Conservation (phyloP, 2,888 invertebrate species). For the Euzophera pinguis region DNA sequence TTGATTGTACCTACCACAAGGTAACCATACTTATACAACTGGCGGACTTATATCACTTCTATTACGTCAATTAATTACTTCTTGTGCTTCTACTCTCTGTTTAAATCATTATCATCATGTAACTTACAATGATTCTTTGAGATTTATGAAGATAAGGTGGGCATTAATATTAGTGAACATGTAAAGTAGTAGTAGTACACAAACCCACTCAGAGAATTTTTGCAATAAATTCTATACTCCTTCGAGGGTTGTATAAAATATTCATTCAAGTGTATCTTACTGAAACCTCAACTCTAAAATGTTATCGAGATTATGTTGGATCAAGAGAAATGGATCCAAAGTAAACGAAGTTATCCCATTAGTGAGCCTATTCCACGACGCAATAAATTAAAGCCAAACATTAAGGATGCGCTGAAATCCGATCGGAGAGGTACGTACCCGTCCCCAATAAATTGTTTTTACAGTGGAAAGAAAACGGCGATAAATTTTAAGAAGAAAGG, state of each 20-base stretch:
- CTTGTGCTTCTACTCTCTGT: too few species aligned
- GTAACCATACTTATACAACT: too few species aligned
- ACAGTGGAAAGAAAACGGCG: conserved; percentile 27
- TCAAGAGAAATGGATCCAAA: conserved; percentile 27
- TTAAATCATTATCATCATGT: too few species aligned
- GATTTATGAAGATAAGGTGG: too few species aligned
- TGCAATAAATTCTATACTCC: too few species aligned
- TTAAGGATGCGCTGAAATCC: conserved; percentile 32
- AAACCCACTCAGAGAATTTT: too few species aligned
- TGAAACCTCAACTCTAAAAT: conserved; percentile 20
- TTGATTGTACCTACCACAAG: too few species aligned
- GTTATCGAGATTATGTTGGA: conserved; percentile 24
- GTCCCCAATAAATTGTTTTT: conserved; percentile 33
- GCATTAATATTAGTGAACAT: too few species aligned
- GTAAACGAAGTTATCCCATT: conserved; percentile 34
- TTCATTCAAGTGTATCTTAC: conserved; percentile 11
- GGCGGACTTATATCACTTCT: too few species aligned
- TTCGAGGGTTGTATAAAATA: background rate
- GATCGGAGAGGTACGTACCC: conserved; percentile 29
- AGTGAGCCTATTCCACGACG: conserved; percentile 35
- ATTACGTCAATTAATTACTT: too few species aligned
- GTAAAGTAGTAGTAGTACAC: too few species aligned
- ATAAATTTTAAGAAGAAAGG: conserved; percentile 19
- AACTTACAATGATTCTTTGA: too few species aligned
- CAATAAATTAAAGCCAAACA: conserved; percentile 42